Percentiles rank a stretch among this genome's conserved stretches.
These are phyloP conservation scores for Tetramorium simillimum DNA, from an alignment of 1,140 invertebrate genomes.

Conservation along the genomic window DNA sequence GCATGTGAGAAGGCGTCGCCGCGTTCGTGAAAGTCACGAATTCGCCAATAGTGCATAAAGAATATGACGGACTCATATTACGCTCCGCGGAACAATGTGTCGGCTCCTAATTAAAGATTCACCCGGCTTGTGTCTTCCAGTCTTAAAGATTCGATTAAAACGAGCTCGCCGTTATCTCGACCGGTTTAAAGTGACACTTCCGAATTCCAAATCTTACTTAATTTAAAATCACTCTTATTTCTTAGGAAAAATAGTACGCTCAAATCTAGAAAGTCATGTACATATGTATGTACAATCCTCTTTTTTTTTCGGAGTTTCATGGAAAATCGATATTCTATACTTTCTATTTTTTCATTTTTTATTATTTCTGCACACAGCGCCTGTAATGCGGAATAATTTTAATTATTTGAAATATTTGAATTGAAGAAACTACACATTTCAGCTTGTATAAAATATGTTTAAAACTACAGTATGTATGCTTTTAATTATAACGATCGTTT, in stretches of 20 bases:
- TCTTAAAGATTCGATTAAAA: constrained; percentile 40
- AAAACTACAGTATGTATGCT: neutral
- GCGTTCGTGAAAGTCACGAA: neutral
- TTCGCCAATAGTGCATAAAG: constrained; percentile 35
- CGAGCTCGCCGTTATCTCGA: neutral
- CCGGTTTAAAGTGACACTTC: constrained; percentile 10
- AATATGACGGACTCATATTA: neutral
- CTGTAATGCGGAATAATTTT: neutral
- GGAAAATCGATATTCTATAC: neutral
- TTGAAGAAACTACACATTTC: neutral
- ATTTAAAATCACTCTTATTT: neutral
- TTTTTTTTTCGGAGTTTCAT: neutral
- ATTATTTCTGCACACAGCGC: neutral
- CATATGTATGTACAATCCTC: neutral
- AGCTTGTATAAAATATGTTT: neutral
- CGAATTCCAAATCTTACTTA: neutral
- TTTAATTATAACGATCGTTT: constrained; percentile 9
- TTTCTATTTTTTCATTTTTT: neutral
- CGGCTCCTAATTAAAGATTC: constrained; percentile 32
- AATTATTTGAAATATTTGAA: neutral
- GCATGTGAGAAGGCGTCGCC: constrained; percentile 9
- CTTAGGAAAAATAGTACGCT: neutral
- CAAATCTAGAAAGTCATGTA: neutral
- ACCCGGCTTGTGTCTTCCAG: neutral
- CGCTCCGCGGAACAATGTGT: constrained; percentile 21